Base-by-base conservation (phyloP, 2,113 vertebrate species). In the Lontra canadensis region DNA sequence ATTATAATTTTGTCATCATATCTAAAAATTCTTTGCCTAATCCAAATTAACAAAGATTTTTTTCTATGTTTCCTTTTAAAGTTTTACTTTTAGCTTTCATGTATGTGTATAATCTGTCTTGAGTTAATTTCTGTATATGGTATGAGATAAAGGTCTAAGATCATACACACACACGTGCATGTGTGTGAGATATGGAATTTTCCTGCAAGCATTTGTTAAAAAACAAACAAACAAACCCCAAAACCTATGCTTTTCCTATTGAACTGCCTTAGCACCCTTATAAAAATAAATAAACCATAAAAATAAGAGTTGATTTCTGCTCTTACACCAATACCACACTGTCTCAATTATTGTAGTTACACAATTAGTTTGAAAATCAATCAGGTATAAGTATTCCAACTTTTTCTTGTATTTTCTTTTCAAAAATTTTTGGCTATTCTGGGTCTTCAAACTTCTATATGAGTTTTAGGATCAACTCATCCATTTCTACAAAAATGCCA, bases 11-110 rank as follows among this genome's bases (percentile, higher is more conserved):
- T 31, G n/a, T 15, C 61, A n/a, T 76, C 44, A 80, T 67, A 12
- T 44, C 10, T 80, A 67, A 85, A 49, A 10, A 84, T 8, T 67
- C 4, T 93, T 95, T 81, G 39, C 6, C 3, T 94, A 78, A 83
- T 15, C 10, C 11, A 55, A 86, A 57, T 4, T 76, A 65, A 52
- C 36, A 95, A 74, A 67, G 34, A 76, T 69, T 86, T 67, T 31
- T 13, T 59, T 0, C 4, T 57, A 9, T 61, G 18, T 39, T 94
- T 81, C 71, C 31, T 71, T 20, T 17, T 26, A 65, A 74, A 93
- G 39, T 39, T 79, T 78, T 95, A 63, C 11, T 86, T 93, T 52
- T 93, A 93, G 39, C 36, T n/a, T 69, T 89, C 94, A n/a, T 47
- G 63, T 90, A 23, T 69, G 36, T 86, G 39, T 67, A 4, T 57